Evolutionary conservation across 2,888 invertebrate species (phyloP).

Genomic region (Drosophila pseudotalamancana): DNA sequence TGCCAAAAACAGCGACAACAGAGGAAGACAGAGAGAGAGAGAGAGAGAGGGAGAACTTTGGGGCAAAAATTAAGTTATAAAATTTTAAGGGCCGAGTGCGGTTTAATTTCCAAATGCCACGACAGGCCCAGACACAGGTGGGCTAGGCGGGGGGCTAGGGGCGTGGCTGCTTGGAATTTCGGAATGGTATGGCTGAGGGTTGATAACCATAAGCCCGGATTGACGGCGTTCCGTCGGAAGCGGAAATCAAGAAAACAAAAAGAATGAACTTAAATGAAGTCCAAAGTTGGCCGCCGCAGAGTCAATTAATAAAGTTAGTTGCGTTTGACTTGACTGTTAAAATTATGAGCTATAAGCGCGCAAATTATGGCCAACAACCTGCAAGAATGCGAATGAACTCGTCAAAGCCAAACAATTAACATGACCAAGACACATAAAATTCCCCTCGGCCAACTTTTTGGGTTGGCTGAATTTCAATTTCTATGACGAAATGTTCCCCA

Average conservation of each 20-base stretch:
- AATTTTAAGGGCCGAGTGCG: constrained; percentile 75
- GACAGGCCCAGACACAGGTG: constrained; percentile 63
- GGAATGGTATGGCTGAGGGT: constrained; percentile 25
- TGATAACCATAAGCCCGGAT: constrained; percentile 67
- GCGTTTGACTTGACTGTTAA: constrained; percentile 60
- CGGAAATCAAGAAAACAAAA: constrained; percentile 79
- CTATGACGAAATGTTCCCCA: constrained; percentile 59
- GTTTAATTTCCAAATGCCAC: constrained; percentile 77
- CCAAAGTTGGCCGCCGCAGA: constrained; percentile 53
- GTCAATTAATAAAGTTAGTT: constrained; percentile 74
- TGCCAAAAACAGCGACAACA: constrained; percentile 56
- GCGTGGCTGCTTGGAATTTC: constrained; percentile 46
- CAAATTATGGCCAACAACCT: constrained; percentile 73
- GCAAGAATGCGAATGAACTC: too few relatives aligned
- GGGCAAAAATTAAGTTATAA: constrained; percentile 76
- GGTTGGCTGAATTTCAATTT: constrained; percentile 43
- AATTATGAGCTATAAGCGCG: constrained; percentile 63
- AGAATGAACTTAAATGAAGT: constrained; percentile 75
- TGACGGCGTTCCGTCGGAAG: constrained; percentile 54
- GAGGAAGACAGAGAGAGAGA: neutral
- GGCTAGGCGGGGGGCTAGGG: constrained; percentile 29
- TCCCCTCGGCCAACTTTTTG: constrained; percentile 30
- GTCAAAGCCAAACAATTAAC: constrained; percentile 78
- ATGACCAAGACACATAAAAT: constrained; percentile 78
- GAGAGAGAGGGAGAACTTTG: constrained; percentile 27